phyloP scores from a whole-genome alignment of 2,113 vertebrate genomes.

The Egretta garzetta region DNA sequence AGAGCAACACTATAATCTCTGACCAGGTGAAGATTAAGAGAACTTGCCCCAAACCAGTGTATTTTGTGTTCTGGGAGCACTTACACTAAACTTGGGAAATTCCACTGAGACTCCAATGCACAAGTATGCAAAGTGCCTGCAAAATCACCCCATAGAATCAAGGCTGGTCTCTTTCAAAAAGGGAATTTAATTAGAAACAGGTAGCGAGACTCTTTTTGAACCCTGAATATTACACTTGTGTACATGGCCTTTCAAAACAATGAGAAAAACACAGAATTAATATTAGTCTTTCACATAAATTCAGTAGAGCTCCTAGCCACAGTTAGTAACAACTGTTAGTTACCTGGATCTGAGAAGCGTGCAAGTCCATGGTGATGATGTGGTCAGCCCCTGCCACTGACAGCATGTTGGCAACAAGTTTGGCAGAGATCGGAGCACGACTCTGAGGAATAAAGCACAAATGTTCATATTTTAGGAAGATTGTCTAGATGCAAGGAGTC shows the following conservation, averaged over 20 bases:
- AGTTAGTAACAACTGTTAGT: not conserved
- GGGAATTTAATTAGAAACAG: not conserved
- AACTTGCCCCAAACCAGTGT: not conserved
- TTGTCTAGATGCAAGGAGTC: not conserved
- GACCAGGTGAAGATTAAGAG: not conserved
- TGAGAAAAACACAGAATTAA: not conserved
- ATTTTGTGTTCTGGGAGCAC: not conserved
- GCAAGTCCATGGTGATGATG: slow-evolving; percentile 98
- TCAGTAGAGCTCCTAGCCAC: not conserved
- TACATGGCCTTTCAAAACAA: not conserved
- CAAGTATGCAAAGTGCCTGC: not conserved
- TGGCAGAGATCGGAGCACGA: slow-evolving; percentile 94
- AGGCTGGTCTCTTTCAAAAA: not conserved
- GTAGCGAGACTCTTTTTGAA: not conserved
- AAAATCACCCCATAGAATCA: not conserved
- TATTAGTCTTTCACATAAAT: not conserved
- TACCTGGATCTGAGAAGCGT: slow-evolving; percentile 98
- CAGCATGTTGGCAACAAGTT: slow-evolving; percentile 96
- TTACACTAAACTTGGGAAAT: not conserved
- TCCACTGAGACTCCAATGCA: not conserved
- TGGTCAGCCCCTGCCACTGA: slow-evolving; percentile 95
- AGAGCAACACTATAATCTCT: not conserved
- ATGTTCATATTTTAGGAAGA: not conserved
- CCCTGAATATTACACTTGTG: not conserved
- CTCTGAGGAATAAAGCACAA: slow-evolving; percentile 80